Conservation (phyloP, 2,113 vertebrate species). For the Cyanoderma ruficeps region DNA sequence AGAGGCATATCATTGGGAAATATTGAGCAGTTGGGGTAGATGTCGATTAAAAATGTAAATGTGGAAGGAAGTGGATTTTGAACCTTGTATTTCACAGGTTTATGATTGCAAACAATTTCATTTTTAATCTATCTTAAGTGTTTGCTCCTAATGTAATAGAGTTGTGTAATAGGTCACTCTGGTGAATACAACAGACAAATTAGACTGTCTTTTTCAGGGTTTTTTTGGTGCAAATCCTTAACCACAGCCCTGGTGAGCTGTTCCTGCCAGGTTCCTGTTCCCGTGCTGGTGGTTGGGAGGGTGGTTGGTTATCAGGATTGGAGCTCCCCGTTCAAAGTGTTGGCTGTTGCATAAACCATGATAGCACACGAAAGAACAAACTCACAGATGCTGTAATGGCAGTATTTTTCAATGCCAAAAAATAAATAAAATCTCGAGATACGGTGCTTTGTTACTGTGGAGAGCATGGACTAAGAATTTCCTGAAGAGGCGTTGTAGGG, state of each 20-base stretch:
- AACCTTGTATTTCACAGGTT: not conserved
- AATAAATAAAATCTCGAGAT: not conserved
- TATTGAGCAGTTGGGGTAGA: not conserved
- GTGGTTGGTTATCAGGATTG: not conserved
- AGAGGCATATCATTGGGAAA: not conserved
- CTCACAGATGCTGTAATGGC: not conserved
- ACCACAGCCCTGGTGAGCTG: not conserved
- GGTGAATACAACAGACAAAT: rapidly evolving
- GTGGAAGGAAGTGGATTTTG: not conserved
- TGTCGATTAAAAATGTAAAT: not conserved
- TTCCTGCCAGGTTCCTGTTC: not conserved
- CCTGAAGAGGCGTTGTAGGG: not conserved
- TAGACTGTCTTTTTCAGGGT: not conserved
- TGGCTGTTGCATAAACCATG: not conserved
- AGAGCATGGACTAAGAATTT: not conserved
- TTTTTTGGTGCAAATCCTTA: not conserved
- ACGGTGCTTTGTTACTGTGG: not conserved
- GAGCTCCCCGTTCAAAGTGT: not conserved
- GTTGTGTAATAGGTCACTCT: not conserved
- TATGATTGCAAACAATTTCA: not conserved
- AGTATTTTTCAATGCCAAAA: not conserved
- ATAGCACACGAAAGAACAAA: not conserved
- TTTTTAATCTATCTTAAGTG: not conserved
- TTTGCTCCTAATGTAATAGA: not conserved
- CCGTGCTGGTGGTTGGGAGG: not conserved